Evolutionary conservation across 2,888 invertebrate genomes (phyloP).

Genomic region (Drosophila setosimentum): DNA sequence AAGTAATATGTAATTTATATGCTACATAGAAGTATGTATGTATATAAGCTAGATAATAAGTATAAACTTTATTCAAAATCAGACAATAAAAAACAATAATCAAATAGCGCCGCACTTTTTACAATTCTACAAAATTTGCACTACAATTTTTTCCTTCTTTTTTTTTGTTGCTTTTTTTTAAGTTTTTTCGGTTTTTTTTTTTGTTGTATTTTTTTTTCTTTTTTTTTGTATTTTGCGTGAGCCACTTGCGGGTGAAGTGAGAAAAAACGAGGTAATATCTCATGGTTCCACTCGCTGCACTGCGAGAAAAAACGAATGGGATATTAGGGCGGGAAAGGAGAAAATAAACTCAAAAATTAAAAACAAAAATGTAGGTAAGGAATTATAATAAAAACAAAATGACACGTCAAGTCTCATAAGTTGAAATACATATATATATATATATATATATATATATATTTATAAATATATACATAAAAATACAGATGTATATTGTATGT

Average conservation of each 20-base stretch:
- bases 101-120: conserved; percentile 49
- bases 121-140: conserved; percentile 49
- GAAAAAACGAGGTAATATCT: background rate
- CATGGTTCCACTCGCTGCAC: background rate
- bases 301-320: background rate
- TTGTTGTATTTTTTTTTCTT: background rate
- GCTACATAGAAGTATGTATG: conserved; percentile 39
- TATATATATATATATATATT: conserved; percentile 1
- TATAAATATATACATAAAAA: conserved; percentile 1
- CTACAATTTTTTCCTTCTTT: conserved; percentile 28
- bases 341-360: conserved; percentile 2
- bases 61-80: conserved; percentile 45
- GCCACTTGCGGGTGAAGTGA: background rate
- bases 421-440: conserved; percentile 1
- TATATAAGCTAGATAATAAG: conserved; percentile 39
- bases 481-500: background rate
- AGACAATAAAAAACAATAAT: conserved; percentile 61
- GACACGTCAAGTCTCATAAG: conserved; percentile 40
- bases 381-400: conserved; percentile 25
- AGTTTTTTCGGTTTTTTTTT: background rate
- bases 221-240: conserved; percentile 28
- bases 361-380: background rate
- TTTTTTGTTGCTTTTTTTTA: background rate
- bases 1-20: conserved; percentile 34
- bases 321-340: background rate